Evolutionary conservation across 2,888 invertebrate genomes (phyloP), one percentile per base, ranked within the genome.

Genomic region (Craniophora ligustri): DNA sequence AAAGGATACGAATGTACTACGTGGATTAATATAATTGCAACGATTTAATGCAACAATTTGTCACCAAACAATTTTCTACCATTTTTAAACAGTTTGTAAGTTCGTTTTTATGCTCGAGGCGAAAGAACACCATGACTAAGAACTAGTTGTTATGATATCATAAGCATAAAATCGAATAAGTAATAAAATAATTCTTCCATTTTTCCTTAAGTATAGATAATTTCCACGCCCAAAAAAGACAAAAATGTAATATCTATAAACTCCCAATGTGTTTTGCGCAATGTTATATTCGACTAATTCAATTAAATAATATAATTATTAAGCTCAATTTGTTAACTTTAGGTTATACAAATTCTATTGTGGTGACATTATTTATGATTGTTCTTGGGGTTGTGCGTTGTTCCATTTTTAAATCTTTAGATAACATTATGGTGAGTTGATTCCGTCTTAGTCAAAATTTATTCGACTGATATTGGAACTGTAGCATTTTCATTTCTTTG

Each of bases 261-360:
- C 39, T 56, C 32, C 32, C 50, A 38, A 41, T 63, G 50, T 54
- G 66, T 66, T 75, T 41, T 42, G 32, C 45, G 49, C 50, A 56
- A 23, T 61, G n/a, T 61, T 58, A 53, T 71, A 69, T 67, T 73
- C 66, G 66, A 72, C 65, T 75, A 67, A 75, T 72, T 78, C 60
- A 73, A 73, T 72, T 74, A 69, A 75, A 55, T 36, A 57, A 54
- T 63, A 66, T 58, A 71, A 67, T 68, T 75, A 76, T 85, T 86
- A 87, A 89, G 88, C 86, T 89, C 89, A 89, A 89, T 87, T 83
- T 86, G 88, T 88, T 89, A 78, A 84, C 80, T 85, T 87, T 87
- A 85, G 77, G 83, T 89, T 87, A 72, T 73, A 81, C 81, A 86
- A 85, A 88, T 85, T 85, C 53, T 86, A 85, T 82, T 72, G 79